Base-by-base conservation (phyloP, 2,113 vertebrate genomes). In the Indri indri region DNA sequence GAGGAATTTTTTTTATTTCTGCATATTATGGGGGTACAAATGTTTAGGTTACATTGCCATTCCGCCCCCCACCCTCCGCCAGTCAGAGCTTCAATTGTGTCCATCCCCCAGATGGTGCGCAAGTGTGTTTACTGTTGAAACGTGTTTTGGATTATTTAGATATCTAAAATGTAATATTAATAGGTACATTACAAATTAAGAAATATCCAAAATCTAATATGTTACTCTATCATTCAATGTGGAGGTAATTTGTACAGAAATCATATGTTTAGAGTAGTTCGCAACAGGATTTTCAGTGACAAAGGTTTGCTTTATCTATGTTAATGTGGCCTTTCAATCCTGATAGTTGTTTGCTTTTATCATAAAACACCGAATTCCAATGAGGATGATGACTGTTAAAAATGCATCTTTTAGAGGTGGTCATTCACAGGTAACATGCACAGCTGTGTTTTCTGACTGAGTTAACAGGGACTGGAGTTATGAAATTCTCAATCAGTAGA, bases 251-350 rank as follows among this genome's bases (percentile, higher is more conserved):
- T 87, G 4, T 86, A 61, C 8, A 66, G 61, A 57, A 71, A 66
- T 1, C 63, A 16, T 70, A 14, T 68, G 16, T 52, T 52, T 34
- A 32, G 10, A 92, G 20, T 65, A 34, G 14, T 89, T n/a, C 97
- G 66, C 86, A 97, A 94, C 93, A 95, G 79, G 90, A 4, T 27
- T 45, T 92, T 97, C 68, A 95, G n/a, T 88, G 88, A 85, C 73
- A 95, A 83, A 79, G 90, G 40, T 91, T 92, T 90, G n/a, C 85
- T 90, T 95, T 91, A 17, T 25, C 1, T 91, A 61, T 77, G 45
- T 1, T 77, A 90, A 95, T 65, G 10, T 63, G 32, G 10, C 82
- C 8, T 70, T 87, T 83, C 0, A 95, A 76, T 66, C 1, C 7
- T 9, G 52, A 2, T 66, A 92, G 37, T 94, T 74, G 40, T 96